Conservation (phyloP, 1,140 invertebrate genomes). For the Steinernema feltiae region DNA sequence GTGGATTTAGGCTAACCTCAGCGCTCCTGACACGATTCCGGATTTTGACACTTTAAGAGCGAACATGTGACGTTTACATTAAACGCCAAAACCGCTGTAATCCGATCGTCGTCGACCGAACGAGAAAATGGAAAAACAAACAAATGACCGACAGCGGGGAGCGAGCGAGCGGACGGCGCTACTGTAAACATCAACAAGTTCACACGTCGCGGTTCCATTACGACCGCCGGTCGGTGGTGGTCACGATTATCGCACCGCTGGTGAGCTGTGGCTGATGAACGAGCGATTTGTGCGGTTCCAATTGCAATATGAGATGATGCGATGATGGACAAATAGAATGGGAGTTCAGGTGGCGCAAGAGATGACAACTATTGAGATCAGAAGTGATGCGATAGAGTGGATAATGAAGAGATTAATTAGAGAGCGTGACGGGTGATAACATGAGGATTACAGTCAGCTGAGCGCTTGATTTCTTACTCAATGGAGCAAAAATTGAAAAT, state of each 20-base stretch:
- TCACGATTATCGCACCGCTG: conserved; percentile 2
- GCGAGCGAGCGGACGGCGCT: neutral
- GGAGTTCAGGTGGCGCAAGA: neutral
- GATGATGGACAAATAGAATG: neutral
- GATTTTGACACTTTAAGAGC: neutral
- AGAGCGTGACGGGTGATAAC: no score
- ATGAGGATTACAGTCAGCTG: no score
- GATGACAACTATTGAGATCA: neutral
- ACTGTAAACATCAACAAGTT: conserved; percentile 1
- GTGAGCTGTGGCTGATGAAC: neutral
- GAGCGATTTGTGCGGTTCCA: neutral
- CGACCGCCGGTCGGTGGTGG: neutral
- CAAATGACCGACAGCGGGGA: neutral
- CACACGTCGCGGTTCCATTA: neutral
- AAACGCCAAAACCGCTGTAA: no score
- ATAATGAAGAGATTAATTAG: no score
- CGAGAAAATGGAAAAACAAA: neutral
- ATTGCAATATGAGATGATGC: neutral
- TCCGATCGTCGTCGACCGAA: neutral
- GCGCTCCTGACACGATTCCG: neutral
- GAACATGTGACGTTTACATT: no score
- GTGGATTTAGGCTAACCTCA: neutral
- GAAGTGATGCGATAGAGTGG: no score
- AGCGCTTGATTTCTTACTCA: no score
- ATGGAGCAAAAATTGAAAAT: no score